Conservation (phyloP, 2,797 vertebrate genomes). For the Epinephelus awoara region DNA sequence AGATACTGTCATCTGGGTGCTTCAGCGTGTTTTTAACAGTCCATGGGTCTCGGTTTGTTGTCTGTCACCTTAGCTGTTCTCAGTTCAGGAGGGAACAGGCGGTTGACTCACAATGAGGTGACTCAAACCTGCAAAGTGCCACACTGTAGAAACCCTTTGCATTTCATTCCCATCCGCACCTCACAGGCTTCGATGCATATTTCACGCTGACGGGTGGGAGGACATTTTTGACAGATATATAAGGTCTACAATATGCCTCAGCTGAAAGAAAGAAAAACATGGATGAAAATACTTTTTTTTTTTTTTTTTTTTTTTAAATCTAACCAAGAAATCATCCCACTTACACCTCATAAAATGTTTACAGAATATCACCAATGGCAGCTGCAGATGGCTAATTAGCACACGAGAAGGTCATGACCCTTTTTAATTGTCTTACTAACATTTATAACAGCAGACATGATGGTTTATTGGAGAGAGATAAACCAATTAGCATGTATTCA, state of each 20-base stretch:
- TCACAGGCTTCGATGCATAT: neutral
- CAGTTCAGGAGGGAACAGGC: conserved; percentile 50
- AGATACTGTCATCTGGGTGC: conserved; percentile 62
- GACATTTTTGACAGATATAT: neutral
- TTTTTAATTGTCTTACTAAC: neutral
- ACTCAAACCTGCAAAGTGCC: conserved; percentile 41
- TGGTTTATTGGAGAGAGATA: too few relatives aligned
- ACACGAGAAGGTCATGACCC: neutral
- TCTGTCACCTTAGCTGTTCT: conserved; percentile 63
- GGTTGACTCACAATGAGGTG: conserved; percentile 56
- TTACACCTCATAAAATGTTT: neutral
- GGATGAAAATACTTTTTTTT: neutral
- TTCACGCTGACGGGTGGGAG: conserved; percentile 11
- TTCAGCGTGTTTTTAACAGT: conserved; percentile 43
- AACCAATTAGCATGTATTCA: too few relatives aligned
- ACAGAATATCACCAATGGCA: neutral
- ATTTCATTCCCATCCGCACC: conserved; percentile 31
- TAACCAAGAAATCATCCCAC: neutral
- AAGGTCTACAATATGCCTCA: neutral
- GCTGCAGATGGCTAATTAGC: neutral
- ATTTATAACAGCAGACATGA: neutral
- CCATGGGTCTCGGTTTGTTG: conserved; percentile 40
- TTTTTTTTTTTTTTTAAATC: neutral
- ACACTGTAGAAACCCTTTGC: conserved; percentile 3
- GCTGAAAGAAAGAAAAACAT: neutral